These are phyloP conservation scores for Anoplius nigerrimus DNA, from an alignment of 2,888 invertebrate species.

Conservation along the genomic window DNA sequence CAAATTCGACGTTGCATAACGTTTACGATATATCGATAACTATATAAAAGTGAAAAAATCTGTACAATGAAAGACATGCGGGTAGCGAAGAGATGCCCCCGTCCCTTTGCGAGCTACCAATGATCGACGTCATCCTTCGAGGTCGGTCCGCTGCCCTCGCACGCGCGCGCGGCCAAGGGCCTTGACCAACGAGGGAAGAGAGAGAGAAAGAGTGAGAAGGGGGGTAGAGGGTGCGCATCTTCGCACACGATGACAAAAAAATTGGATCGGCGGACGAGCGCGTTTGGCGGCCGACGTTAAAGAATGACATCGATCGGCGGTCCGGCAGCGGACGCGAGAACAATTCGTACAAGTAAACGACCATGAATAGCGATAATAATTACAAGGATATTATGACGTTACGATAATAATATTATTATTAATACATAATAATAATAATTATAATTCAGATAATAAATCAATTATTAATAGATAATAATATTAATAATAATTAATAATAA, in stretches of 20 bases:
- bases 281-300: slow-evolving; percentile 40
- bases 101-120: slow-evolving; percentile 65
- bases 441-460: slow-evolving; percentile 51
- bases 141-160: slow-evolving; percentile 49
- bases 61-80: slow-evolving; percentile 75
- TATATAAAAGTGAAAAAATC: slow-evolving; percentile 75
- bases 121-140: slow-evolving; percentile 59
- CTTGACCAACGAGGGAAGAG: slow-evolving; percentile 18
- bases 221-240: too few species aligned
- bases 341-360: slow-evolving; percentile 62
- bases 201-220: slow-evolving; percentile 45
- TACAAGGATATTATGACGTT: slow-evolving; percentile 57
- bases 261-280: neutral
- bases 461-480: slow-evolving; percentile 44
- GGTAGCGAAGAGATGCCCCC: slow-evolving; percentile 75
- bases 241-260: too few species aligned
- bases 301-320: slow-evolving; percentile 51
- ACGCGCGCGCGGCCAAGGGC: neutral
- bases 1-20: slow-evolving; percentile 67
- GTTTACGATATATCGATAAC: slow-evolving; percentile 68
- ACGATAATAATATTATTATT: slow-evolving; percentile 32
- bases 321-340: slow-evolving; percentile 66
- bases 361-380: slow-evolving; percentile 60
- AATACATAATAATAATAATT: slow-evolving; percentile 48
- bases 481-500: slow-evolving; percentile 47